A percentile compares a stretch with the other conserved stretches of the same genome.
phyloP scores from a whole-genome alignment of 2,113 vertebrate species.

The Brachyistius frenatus region DNA sequence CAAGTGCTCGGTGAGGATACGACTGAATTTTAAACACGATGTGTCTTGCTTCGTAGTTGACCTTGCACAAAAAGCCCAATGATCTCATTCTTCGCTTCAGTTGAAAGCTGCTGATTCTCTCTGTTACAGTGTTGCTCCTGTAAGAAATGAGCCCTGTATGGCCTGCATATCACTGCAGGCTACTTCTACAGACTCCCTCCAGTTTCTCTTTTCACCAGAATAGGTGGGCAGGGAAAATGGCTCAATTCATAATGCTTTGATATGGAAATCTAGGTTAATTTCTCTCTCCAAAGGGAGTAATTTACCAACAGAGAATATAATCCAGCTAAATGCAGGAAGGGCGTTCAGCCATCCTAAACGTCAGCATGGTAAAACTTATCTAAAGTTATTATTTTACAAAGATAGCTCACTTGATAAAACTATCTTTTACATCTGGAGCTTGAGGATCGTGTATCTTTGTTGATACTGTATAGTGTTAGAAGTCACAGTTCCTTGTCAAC shows the following conservation, averaged over 20 bases:
- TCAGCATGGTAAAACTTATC: slow-evolving; percentile 13
- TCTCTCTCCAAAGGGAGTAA: slow-evolving; percentile 88
- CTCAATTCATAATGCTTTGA: slow-evolving; percentile 91
- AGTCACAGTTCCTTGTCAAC: slow-evolving; percentile 45
- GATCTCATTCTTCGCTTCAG: slow-evolving; percentile 85
- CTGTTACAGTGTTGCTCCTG: slow-evolving; percentile 77
- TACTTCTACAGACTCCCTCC: slow-evolving; percentile 69
- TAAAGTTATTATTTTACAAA: slow-evolving; percentile 54
- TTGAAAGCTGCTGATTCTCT: slow-evolving; percentile 84
- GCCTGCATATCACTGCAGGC: slow-evolving; percentile 83
- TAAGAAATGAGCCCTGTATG: slow-evolving; percentile 79
- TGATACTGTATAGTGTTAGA: slow-evolving; percentile 50
- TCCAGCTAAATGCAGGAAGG: slow-evolving; percentile 78
- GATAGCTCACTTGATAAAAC: slow-evolving; percentile 43
- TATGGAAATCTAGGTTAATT: slow-evolving; percentile 87
- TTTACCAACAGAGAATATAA: slow-evolving; percentile 88
- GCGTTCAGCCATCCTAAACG: slow-evolving; percentile 50
- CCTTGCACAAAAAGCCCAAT: slow-evolving; percentile 84
- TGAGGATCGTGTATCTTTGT: slow-evolving; percentile 37
- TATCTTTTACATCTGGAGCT: slow-evolving; percentile 35
- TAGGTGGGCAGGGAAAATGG: slow-evolving; percentile 79
- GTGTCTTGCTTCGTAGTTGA: slow-evolving; percentile 79
- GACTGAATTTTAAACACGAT: slow-evolving; percentile 83
- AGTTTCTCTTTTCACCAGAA: slow-evolving; percentile 82
- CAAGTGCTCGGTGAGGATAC: slow-evolving; percentile 73